Percentiles rank a stretch among this genome's conserved stretches.
Evolutionary conservation across 2,797 vertebrate genomes (phyloP).

Genomic region (Sitta carolinensis): DNA sequence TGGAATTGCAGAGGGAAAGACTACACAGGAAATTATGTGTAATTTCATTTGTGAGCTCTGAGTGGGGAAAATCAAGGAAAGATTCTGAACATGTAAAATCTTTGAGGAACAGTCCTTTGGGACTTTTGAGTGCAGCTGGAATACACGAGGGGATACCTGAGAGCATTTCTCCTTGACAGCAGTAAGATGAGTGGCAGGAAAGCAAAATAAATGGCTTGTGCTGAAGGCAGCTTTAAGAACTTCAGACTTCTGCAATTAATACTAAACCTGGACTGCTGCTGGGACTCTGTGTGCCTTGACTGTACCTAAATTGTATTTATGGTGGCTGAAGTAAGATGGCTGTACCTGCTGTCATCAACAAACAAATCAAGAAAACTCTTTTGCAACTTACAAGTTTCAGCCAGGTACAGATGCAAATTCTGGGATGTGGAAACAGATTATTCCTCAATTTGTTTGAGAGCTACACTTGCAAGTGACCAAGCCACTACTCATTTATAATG

Average conservation of each 20-base stretch:
- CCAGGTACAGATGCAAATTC: no score
- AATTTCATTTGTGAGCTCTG: neutral
- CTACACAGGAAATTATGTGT: neutral
- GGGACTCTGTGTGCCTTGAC: neutral
- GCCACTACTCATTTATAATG: neutral
- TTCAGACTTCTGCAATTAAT: neutral
- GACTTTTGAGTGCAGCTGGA: neutral
- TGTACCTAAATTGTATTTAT: neutral
- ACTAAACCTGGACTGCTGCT: neutral
- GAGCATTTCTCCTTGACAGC: neutral
- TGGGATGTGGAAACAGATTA: neutral
- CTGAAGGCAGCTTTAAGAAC: neutral
- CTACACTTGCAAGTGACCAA: neutral
- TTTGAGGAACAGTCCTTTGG: neutral
- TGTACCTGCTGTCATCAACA: neutral
- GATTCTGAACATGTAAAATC: neutral
- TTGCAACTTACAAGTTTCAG: neutral
- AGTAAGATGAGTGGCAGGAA: neutral
- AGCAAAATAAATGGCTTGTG: neutral
- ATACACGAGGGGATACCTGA: neutral
- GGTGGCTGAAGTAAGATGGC: neutral
- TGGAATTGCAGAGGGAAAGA: neutral
- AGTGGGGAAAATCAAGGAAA: neutral
- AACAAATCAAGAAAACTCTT: neutral
- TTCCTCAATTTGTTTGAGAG: neutral